These are phyloP conservation scores for Atherinosoma microstoma DNA, from an alignment of 2,797 vertebrate genomes.

Conservation along the genomic window DNA sequence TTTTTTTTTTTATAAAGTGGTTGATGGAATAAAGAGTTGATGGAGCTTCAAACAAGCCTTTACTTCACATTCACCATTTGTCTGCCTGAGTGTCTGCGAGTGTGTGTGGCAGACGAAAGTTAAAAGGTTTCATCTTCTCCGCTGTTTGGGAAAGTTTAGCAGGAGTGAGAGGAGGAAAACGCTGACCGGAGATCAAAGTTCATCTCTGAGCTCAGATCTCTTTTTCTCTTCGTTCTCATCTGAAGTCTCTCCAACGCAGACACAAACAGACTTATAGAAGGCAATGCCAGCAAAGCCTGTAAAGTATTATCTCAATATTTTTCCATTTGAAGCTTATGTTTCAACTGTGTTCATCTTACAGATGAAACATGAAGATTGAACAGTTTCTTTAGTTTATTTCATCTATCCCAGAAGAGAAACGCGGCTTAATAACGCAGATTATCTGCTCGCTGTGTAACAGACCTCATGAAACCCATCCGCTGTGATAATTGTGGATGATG, in stretches of 20 bases:
- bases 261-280: neutral
- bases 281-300: neutral
- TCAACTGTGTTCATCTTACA: neutral
- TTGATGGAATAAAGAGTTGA: constrained; percentile 13
- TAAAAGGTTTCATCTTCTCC: constrained; percentile 33
- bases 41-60: constrained; percentile 35
- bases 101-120: constrained; percentile 14
- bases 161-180: constrained; percentile 36
- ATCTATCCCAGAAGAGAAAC: constrained; percentile 7
- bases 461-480: neutral
- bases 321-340: neutral
- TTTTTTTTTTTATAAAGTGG: constrained; percentile 36
- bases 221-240: neutral
- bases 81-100: constrained; percentile 11
- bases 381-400: neutral
- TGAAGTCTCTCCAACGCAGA: neutral
- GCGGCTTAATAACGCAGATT: no score
- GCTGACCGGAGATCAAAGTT: constrained; percentile 61
- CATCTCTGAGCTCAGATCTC: constrained; percentile 30
- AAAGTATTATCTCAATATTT: neutral
- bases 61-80: constrained; percentile 18
- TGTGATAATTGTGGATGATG: no score
- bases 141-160: constrained; percentile 39
- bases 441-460: neutral
- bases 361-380: neutral